Evolutionary conservation across 2,888 invertebrate species (phyloP).

Genomic region (Acronicta psi): DNA sequence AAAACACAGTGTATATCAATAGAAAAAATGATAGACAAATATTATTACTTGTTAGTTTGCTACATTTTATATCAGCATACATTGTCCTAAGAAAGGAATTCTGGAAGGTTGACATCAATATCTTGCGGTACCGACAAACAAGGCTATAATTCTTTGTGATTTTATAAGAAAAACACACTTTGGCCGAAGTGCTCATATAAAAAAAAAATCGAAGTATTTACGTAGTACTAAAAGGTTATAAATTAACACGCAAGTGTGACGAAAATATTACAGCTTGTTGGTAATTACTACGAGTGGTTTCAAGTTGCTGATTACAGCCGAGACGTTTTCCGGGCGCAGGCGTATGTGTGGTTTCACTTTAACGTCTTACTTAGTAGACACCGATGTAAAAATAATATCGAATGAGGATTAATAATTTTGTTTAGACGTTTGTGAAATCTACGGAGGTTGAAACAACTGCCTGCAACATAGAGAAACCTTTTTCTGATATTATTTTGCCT

Average conservation of each 20-base stretch:
- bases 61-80: constrained; percentile 20
- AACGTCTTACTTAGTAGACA: not conserved
- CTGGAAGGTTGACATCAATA: constrained; percentile 69
- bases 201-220: constrained; percentile 10
- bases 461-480: constrained; percentile 51
- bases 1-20: no score
- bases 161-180: constrained; percentile 68
- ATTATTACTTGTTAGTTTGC: no score
- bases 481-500: constrained; percentile 54
- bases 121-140: constrained; percentile 72
- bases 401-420: not conserved
- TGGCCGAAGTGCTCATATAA: constrained; percentile 60
- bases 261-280: constrained; percentile 17
- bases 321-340: not conserved
- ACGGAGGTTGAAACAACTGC: constrained; percentile 7
- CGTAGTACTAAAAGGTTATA: constrained; percentile 12
- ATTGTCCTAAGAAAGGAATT: constrained; percentile 62
- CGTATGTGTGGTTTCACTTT: no score
- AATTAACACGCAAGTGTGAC: constrained; percentile 1
- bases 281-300: constrained; percentile 23
- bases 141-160: constrained; percentile 65
- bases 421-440: constrained; percentile 13
- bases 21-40: no score
- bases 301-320: not conserved
- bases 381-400: not conserved